phyloP scores from a whole-genome alignment of 2,113 vertebrate species.

The Xiphophorus maculatus region DNA sequence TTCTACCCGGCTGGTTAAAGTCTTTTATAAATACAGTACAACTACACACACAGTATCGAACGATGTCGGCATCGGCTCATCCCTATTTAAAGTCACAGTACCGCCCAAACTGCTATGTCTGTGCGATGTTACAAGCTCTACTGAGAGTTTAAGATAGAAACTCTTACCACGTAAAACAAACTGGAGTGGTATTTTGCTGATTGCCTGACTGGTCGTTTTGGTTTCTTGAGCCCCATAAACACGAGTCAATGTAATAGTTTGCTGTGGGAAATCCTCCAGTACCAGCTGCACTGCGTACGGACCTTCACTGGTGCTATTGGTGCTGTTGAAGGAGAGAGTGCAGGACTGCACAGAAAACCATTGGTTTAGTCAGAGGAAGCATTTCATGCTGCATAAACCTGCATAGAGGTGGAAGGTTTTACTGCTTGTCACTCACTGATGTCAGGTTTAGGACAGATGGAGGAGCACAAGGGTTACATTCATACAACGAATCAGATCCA shows the following conservation, averaged over 20 bases:
- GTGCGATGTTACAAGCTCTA: too few relatives aligned
- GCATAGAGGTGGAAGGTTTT: background rate
- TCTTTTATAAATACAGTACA: too few relatives aligned
- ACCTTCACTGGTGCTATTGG: background rate
- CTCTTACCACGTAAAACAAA: background rate
- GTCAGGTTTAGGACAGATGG: conserved; percentile 28
- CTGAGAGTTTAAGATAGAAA: background rate
- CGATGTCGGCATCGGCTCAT: too few relatives aligned
- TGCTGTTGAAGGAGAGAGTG: background rate
- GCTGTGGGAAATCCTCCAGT: background rate
- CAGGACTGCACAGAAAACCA: background rate
- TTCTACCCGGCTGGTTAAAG: too few relatives aligned
- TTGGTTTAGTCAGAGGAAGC: background rate
- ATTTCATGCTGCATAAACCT: background rate
- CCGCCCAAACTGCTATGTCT: too few relatives aligned
- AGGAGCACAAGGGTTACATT: background rate
- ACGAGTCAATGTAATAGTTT: background rate
- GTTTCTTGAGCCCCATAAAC: background rate
- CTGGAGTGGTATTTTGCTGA: background rate
- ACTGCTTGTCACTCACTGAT: conserved; percentile 23
- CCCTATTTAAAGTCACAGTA: too few relatives aligned
- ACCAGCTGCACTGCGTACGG: background rate
- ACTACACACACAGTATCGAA: too few relatives aligned
- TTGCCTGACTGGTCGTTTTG: background rate
- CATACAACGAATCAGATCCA: background rate